These are phyloP conservation scores for Caenorhabditis remanei DNA, from an alignment of 1,140 invertebrate genomes.

Conservation along the genomic window DNA sequence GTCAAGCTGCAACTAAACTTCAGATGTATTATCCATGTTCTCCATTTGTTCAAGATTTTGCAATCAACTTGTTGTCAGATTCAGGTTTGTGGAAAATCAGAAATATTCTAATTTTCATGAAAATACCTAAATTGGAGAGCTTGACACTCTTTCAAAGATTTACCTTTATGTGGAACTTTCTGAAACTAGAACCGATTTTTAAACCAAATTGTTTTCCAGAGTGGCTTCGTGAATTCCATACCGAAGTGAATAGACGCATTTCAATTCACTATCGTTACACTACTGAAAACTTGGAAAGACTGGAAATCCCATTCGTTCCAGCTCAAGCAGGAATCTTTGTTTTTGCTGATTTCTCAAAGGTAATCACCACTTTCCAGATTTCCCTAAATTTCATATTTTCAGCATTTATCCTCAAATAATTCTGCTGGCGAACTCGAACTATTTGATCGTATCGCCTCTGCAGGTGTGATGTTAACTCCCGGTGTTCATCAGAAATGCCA, in stretches of 20 bases:
- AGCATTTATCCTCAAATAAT: constrained; percentile 10
- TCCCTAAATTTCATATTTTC: constrained; percentile 6
- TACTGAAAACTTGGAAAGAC: constrained; percentile 34
- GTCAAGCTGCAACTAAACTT: constrained; percentile 40
- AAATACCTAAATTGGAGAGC: too few relatives aligned
- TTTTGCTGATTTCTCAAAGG: constrained; percentile 58
- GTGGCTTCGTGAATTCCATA: constrained; percentile 38
- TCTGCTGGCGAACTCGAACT: constrained; percentile 32
- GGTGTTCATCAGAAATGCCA: constrained; percentile 50
- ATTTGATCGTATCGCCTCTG: neutral
- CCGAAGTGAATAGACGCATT: constrained; percentile 32
- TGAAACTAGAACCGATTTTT: too few relatives aligned
- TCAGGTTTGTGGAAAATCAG: constrained; percentile 10
- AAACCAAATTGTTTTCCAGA: constrained; percentile 19
- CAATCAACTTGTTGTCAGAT: constrained; percentile 51
- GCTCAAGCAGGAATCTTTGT: constrained; percentile 58
- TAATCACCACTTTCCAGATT: neutral
- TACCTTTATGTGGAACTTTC: neutral
- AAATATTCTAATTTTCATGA: neutral
- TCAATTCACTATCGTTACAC: constrained; percentile 46
- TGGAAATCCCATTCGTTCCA: constrained; percentile 46
- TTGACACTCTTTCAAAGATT: neutral
- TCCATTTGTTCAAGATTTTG: constrained; percentile 55
- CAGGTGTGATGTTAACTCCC: constrained; percentile 49
- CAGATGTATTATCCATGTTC: constrained; percentile 54